These are phyloP conservation scores for Pao palembangensis DNA, from an alignment of 2,113 vertebrate species.

Conservation along the genomic window DNA sequence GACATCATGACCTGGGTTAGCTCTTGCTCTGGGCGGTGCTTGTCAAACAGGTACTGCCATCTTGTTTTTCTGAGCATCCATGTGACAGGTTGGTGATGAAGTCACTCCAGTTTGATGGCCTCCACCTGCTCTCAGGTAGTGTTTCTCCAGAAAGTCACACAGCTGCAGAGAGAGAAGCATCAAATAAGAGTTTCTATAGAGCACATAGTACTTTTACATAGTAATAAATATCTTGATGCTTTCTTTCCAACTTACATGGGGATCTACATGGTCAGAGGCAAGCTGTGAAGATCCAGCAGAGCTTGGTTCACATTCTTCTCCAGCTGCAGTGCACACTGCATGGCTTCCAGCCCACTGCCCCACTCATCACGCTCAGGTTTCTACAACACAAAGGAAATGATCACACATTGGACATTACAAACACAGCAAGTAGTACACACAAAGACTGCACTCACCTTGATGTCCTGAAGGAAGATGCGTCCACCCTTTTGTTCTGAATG, in stretches of 20 bases:
- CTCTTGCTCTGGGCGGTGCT: slow-evolving; percentile 82
- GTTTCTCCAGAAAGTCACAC: slow-evolving; percentile 89
- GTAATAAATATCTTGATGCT: background rate
- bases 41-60: slow-evolving; percentile 98
- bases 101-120: slow-evolving; percentile 88
- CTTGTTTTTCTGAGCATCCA: slow-evolving; percentile 76
- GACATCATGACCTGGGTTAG: slow-evolving; percentile 30
- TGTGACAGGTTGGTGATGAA: slow-evolving; percentile 74
- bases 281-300: slow-evolving; percentile 81
- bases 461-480: slow-evolving; percentile 78
- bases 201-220: background rate
- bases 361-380: slow-evolving; percentile 75
- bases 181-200: background rate
- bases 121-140: slow-evolving; percentile 96
- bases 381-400: slow-evolving; percentile 8
- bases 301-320: slow-evolving; percentile 83
- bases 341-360: slow-evolving; percentile 77
- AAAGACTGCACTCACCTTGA: slow-evolving; percentile 66
- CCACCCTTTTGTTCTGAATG: slow-evolving; percentile 85
- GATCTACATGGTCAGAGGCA: slow-evolving; percentile 69
- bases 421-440: background rate
- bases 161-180: slow-evolving; percentile 40
- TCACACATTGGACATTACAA: background rate
- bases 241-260: slow-evolving; percentile 74
- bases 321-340: slow-evolving; percentile 79